phyloP scores from a whole-genome alignment of 1,140 invertebrate genomes.

The Tyrophagus putrescentiae region DNA sequence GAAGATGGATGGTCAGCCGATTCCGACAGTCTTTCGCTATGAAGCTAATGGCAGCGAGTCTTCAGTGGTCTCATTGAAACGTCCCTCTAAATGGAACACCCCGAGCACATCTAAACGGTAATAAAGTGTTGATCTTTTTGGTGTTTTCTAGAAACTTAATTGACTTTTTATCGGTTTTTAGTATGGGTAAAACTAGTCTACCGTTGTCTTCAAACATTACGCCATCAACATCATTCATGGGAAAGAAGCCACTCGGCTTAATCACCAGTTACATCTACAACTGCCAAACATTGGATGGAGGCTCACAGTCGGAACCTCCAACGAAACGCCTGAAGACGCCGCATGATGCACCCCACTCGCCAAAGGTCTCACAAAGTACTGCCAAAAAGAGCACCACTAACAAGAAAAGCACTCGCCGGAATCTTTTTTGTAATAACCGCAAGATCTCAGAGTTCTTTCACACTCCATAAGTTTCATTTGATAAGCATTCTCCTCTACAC shows the following conservation, averaged over 20 bases:
- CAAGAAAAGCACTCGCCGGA: background rate
- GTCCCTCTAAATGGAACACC: background rate
- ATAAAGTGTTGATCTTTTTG: background rate
- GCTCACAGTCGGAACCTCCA: background rate
- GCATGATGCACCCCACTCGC: no score
- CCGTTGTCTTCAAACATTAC: background rate
- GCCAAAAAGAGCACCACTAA: background rate
- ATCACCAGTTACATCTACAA: background rate
- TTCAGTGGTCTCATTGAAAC: background rate
- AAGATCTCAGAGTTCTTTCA: constrained; percentile 6
- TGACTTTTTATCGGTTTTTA: no score
- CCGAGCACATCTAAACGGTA: background rate
- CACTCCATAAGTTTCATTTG: background rate
- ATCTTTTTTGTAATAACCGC: constrained; percentile 8
- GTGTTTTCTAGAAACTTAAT: no score
- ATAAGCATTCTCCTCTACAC: no score
- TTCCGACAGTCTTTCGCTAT: no score
- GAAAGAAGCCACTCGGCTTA: background rate
- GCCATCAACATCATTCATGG: background rate
- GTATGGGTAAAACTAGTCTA: background rate
- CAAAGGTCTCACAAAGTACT: background rate
- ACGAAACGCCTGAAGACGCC: background rate
- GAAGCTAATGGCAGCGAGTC: no score
- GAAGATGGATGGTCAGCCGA: background rate
- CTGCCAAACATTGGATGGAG: background rate